A percentile compares a stretch with the other conserved stretches of the same genome.
These are phyloP conservation scores for Leptopilina myrica DNA, from an alignment of 2,888 invertebrate species.

Conservation along the genomic window DNA sequence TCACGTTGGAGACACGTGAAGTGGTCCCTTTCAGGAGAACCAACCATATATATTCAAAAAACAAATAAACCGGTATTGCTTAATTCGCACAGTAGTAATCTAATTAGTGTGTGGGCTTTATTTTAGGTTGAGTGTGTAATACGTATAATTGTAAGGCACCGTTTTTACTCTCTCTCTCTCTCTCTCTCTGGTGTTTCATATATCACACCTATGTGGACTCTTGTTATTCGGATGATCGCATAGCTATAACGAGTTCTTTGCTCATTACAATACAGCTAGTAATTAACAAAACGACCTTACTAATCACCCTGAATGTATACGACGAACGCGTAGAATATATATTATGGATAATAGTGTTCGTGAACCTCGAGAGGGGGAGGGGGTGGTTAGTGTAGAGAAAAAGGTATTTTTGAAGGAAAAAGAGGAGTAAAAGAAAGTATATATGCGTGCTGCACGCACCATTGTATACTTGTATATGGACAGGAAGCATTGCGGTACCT, in stretches of 20 bases:
- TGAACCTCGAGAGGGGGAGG: constrained; percentile 41
- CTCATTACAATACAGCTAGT: constrained; percentile 58
- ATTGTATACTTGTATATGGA: constrained; percentile 57
- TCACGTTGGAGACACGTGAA: too few species aligned
- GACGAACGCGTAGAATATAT: constrained; percentile 53
- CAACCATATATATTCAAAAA: too few species aligned
- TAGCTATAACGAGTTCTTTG: constrained; percentile 56
- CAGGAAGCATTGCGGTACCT: constrained; percentile 66
- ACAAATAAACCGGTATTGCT: too few species aligned
- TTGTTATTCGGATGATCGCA: constrained; percentile 59
- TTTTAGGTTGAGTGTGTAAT: too few species aligned
- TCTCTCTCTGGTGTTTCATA: background rate
- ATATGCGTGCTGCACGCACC: constrained; percentile 66
- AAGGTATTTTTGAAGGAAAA: background rate
- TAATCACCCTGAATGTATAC: constrained; percentile 63
- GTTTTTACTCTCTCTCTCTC: too few species aligned
- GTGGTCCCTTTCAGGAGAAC: too few species aligned
- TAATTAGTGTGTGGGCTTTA: too few species aligned
- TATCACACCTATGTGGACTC: constrained; percentile 43
- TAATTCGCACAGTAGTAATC: too few species aligned
- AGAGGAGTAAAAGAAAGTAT: constrained; percentile 46
- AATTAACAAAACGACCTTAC: constrained; percentile 70
- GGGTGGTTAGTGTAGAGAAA: background rate
- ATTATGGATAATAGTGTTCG: constrained; percentile 16
- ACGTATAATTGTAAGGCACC: too few species aligned